Evolutionary conservation across 1,140 invertebrate species (phyloP).

Genomic region (Archivesica marissinica): DNA sequence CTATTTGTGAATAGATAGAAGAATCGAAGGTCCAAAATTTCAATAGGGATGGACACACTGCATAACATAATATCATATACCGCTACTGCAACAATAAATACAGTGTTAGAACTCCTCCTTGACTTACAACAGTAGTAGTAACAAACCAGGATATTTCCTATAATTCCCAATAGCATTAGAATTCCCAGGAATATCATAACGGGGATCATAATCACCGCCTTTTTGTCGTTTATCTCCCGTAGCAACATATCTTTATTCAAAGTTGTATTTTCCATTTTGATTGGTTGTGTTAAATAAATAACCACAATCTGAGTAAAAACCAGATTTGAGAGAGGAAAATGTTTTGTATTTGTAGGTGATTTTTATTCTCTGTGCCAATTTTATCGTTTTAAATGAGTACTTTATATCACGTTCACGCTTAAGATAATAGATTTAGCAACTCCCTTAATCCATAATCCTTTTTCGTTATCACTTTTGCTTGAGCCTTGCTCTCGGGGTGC

Average conservation of each 20-base stretch:
- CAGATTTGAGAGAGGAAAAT: too few species aligned
- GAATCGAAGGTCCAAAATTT: conserved; percentile 67
- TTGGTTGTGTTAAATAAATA: too few species aligned
- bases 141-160: conserved; percentile 62
- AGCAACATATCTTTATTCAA: conserved; percentile 1
- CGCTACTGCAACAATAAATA: conserved; percentile 70
- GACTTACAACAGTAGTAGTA: conserved; percentile 64
- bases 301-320: too few species aligned
- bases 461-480: too few species aligned
- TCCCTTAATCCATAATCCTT: too few species aligned
- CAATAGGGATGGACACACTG: conserved; percentile 68
- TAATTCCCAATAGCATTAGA: conserved; percentile 60
- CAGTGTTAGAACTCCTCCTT: conserved; percentile 36
- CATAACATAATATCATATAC: conserved; percentile 70
- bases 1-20: conserved; percentile 64
- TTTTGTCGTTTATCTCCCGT: conserved; percentile 52
- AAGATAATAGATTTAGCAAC: too few species aligned
- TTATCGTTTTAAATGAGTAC: too few species aligned
- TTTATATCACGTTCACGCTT: too few species aligned
- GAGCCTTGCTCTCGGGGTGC: too few species aligned
- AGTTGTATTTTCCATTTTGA: conserved; percentile 24
- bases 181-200: conserved; percentile 61
- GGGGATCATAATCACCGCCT: conserved; percentile 48
- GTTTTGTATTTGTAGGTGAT: too few species aligned
- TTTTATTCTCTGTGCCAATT: too few species aligned